Percentiles rank a stretch among this genome's conserved stretches.
These are phyloP conservation scores for Invenusta paracnida DNA, from an alignment of 2,888 invertebrate genomes.

Conservation along the genomic window DNA sequence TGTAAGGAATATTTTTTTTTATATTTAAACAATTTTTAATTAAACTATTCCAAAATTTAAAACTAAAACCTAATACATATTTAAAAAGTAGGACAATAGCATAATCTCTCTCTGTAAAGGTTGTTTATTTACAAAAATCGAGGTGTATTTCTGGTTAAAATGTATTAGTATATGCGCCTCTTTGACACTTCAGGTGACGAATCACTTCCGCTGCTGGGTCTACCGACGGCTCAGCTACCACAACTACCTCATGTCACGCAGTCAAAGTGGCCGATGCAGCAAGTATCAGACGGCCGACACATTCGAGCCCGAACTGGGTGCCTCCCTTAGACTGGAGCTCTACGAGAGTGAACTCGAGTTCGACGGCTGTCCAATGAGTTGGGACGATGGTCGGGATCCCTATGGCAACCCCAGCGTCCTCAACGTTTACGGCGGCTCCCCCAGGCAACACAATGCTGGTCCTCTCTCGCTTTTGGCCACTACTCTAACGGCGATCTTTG, in stretches of 20 bases:
- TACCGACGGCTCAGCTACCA: constrained; percentile 36
- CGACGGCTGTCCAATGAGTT: constrained; percentile 33
- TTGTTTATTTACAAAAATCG: no score
- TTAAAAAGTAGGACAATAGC: no score
- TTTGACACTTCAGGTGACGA: constrained; percentile 15
- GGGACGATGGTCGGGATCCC: constrained; percentile 27
- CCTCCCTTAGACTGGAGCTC: constrained; percentile 72
- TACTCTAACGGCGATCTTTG: no score
- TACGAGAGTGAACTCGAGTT: constrained; percentile 22
- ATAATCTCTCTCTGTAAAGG: no score
- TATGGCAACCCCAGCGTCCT: constrained; percentile 31
- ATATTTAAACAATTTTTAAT: no score
- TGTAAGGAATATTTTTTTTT: no score
- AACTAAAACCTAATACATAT: no score
- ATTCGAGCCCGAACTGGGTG: constrained; percentile 80
- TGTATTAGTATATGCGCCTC: no score
- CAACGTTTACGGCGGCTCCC: not conserved
- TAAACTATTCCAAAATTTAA: no score
- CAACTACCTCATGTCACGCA: constrained; percentile 69
- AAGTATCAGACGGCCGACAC: constrained; percentile 82
- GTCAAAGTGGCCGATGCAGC: constrained; percentile 84
- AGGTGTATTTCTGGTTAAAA: no score
- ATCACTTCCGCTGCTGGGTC: constrained; percentile 43
- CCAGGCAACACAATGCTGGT: not conserved
- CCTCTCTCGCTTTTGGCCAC: no score